Percentiles rank a stretch among this genome's conserved stretches.
These are phyloP conservation scores for Halesus radiatus DNA, from an alignment of 1,140 invertebrate species.

Conservation along the genomic window DNA sequence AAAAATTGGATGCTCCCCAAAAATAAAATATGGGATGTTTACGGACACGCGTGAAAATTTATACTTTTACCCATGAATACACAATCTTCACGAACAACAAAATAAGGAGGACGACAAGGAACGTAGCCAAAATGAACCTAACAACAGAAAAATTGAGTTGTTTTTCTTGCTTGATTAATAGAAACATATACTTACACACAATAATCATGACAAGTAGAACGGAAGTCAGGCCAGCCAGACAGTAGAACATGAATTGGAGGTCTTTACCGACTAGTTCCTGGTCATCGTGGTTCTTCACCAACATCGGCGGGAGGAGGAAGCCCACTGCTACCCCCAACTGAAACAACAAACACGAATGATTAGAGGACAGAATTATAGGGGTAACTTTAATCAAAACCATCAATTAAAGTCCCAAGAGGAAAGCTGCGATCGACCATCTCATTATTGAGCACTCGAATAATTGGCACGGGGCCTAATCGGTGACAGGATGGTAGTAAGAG, in stretches of 20 bases:
- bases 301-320: constrained; percentile 88
- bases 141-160: background rate
- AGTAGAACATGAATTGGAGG: constrained; percentile 86
- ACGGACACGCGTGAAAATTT: background rate
- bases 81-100: too few relatives aligned
- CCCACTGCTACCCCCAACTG: constrained; percentile 93
- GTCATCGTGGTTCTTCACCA: constrained; percentile 78
- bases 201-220: constrained; percentile 83
- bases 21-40: too few relatives aligned
- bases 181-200: constrained; percentile 75
- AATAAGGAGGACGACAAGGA: background rate
- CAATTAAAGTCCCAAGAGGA: too few relatives aligned
- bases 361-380: too few relatives aligned
- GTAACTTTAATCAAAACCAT: too few relatives aligned
- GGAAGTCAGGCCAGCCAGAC: constrained; percentile 81
- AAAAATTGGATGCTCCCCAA: too few relatives aligned
- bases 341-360: constrained; percentile 56
- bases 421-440: too few relatives aligned
- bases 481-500: too few relatives aligned
- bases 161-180: background rate
- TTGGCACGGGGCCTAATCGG: too few relatives aligned
- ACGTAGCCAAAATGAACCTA: background rate
- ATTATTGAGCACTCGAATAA: too few relatives aligned
- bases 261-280: constrained; percentile 75
- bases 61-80: background rate